Conservation (phyloP, 2,113 vertebrate species). For the Elephas maximus region DNA sequence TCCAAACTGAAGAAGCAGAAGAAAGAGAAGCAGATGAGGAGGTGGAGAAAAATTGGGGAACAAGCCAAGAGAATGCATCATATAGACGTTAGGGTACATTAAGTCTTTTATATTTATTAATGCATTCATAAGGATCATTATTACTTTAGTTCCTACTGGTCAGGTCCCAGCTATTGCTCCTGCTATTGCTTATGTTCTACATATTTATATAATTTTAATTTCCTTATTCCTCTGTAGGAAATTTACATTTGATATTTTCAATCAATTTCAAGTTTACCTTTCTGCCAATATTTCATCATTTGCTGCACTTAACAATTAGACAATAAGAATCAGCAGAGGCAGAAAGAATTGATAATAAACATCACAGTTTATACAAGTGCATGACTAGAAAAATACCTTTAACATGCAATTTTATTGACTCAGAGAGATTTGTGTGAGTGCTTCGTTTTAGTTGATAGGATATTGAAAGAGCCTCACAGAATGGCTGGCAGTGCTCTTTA, state of each 20-base stretch:
- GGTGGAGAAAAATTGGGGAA: not conserved
- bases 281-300: conserved; percentile 57
- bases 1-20: not conserved
- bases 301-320: conserved; percentile 27
- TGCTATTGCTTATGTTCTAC: not conserved
- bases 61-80: not conserved
- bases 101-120: not conserved
- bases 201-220: not conserved
- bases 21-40: not conserved
- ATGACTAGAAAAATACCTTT: not conserved
- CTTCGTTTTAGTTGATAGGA: not conserved
- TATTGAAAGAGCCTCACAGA: not conserved
- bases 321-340: not conserved
- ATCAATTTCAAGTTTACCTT: conserved; percentile 52
- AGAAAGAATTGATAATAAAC: conserved; percentile 36
- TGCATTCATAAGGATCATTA: not conserved
- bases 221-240: not conserved
- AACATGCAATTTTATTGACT: conserved; percentile 8
- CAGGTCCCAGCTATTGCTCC: not conserved
- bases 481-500: not conserved
- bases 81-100: not conserved
- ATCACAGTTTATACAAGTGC: conserved; percentile 43
- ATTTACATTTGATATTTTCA: conserved; percentile 60
- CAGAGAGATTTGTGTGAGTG: not conserved
- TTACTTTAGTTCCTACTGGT: not conserved